Conservation (phyloP, 1,140 invertebrate genomes). For the Stratiolaelaps scimitus region DNA sequence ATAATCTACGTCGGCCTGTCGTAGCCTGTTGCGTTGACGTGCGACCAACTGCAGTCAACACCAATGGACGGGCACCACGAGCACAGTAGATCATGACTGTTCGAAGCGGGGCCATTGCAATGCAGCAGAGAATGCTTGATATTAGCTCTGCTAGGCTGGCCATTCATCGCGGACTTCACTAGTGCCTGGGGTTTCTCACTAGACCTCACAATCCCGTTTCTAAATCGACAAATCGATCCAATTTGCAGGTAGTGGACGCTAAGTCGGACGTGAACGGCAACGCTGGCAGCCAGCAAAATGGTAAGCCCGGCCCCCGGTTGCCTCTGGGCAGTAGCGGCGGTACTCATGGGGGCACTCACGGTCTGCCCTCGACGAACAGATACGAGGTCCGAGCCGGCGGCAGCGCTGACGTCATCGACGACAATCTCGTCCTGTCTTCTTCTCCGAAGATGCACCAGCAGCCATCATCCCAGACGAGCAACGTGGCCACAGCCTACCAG, state of each 20-base stretch:
- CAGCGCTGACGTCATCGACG: constrained; percentile 28
- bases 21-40: no score
- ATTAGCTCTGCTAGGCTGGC: no score
- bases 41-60: no score
- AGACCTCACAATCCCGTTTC: no score
- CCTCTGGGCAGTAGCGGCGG: no score
- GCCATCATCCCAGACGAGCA: constrained; percentile 1
- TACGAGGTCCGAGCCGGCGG: constrained; percentile 27
- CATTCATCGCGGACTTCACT: no score
- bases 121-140: no score
- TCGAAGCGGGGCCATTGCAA: no score
- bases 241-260: constrained; percentile 19
- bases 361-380: constrained; percentile 24
- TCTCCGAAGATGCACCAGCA: constrained; percentile 25
- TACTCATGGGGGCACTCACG: not conserved
- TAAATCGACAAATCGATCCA: not conserved
- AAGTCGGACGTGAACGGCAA: constrained; percentile 29
- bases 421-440: constrained; percentile 27
- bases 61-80: no score
- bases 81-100: no score
- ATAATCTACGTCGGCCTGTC: no score
- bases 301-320: not conserved
- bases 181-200: no score
- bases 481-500: not conserved
- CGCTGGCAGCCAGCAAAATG: constrained; percentile 26